These are phyloP conservation scores for Philopotamus ludificatus DNA, from an alignment of 1,140 invertebrate genomes.

Conservation along the genomic window DNA sequence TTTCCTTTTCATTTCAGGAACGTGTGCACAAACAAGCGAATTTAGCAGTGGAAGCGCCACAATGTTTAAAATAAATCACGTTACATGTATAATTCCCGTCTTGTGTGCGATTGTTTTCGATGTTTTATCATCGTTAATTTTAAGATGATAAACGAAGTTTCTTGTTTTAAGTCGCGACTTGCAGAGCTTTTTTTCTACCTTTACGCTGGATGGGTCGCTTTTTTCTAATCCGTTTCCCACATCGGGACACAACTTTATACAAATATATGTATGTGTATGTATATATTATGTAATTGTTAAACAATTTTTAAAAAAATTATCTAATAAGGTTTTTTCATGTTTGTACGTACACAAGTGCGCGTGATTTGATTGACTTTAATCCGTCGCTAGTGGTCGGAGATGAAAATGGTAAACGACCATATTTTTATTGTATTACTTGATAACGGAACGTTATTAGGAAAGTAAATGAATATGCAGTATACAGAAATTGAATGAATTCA, in stretches of 20 bases:
- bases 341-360: constrained; percentile 5
- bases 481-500: too few relatives aligned
- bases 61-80: constrained; percentile 6
- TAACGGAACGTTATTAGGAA: too few relatives aligned
- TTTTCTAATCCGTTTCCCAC: constrained; percentile 19
- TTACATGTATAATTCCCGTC: constrained; percentile 23
- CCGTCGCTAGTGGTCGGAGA: too few relatives aligned
- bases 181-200: neutral
- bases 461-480: too few relatives aligned
- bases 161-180: neutral
- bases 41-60: constrained; percentile 46
- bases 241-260: constrained; percentile 11
- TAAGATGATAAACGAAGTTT: constrained; percentile 45
- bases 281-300: constrained; percentile 19
- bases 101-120: constrained; percentile 26
- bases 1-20: constrained; percentile 44
- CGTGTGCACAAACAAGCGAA: constrained; percentile 53
- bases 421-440: too few relatives aligned
- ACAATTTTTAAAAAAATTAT: constrained; percentile 5
- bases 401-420: too few relatives aligned
- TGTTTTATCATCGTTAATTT: constrained; percentile 22
- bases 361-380: constrained; percentile 8
- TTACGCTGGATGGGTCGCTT: constrained; percentile 11
- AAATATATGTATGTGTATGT: constrained; percentile 3
- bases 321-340: constrained; percentile 16